These are phyloP conservation scores for Beris chalybata DNA, from an alignment of 2,888 invertebrate genomes.

Conservation along the genomic window DNA sequence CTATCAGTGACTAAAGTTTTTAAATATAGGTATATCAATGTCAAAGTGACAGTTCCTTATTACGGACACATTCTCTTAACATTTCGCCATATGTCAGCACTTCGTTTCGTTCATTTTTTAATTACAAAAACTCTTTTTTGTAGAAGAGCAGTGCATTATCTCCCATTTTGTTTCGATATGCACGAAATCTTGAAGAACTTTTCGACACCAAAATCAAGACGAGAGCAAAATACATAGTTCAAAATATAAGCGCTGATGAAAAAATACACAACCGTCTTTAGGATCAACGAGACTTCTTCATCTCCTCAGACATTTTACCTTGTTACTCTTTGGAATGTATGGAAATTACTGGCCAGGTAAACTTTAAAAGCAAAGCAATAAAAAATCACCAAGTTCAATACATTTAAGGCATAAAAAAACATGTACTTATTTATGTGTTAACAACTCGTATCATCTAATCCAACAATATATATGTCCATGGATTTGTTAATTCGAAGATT, in stretches of 20 bases:
- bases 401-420: slow-evolving; percentile 26
- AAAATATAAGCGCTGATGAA: no score
- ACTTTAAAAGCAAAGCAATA: slow-evolving; percentile 22
- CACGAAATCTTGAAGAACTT: no score
- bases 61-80: slow-evolving; percentile 7
- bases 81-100: slow-evolving; percentile 26
- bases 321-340: slow-evolving; percentile 28
- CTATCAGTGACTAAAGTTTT: background rate
- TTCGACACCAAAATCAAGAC: no score
- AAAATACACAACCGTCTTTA: no score
- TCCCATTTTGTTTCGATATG: no score
- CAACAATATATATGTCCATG: slow-evolving; percentile 39
- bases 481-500: slow-evolving; percentile 42
- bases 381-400: slow-evolving; percentile 25
- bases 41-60: slow-evolving; percentile 11
- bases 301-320: slow-evolving; percentile 15
- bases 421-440: slow-evolving; percentile 39
- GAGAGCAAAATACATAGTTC: no score
- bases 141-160: background rate
- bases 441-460: slow-evolving; percentile 39
- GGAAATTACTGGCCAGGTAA: slow-evolving; percentile 24
- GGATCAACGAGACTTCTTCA: no score
- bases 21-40: slow-evolving; percentile 17
- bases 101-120: slow-evolving; percentile 6
- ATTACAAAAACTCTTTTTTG: background rate